These are phyloP conservation scores for Danaus melanippus DNA, from an alignment of 1,140 invertebrate species.

Conservation along the genomic window DNA sequence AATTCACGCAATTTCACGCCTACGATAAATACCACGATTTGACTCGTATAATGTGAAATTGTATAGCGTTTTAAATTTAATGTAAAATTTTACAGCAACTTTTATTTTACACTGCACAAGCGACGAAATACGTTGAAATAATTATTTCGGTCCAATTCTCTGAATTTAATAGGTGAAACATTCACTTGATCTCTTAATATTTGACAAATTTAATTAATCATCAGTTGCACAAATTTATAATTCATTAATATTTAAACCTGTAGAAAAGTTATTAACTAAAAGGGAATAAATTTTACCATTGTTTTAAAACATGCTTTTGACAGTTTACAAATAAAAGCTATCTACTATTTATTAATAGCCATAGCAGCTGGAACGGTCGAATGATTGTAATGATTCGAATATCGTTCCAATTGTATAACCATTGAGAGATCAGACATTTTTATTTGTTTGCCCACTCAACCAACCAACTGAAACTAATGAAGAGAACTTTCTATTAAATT, in stretches of 20 bases:
- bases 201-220: constrained; percentile 13
- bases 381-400: constrained; percentile 54
- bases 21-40: constrained; percentile 27
- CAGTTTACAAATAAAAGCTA: too few species aligned
- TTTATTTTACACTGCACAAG: constrained; percentile 8
- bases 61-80: constrained; percentile 13
- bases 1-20: constrained; percentile 34
- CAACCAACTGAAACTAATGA: constrained; percentile 64
- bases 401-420: constrained; percentile 50
- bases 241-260: constrained; percentile 15
- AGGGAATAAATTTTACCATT: too few species aligned
- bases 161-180: constrained; percentile 12
- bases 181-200: constrained; percentile 17
- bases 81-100: constrained; percentile 11
- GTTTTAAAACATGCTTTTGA: too few species aligned
- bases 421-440: constrained; percentile 61
- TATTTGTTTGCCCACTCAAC: constrained; percentile 62
- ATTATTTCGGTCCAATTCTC: constrained; percentile 14
- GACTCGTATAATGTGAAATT: constrained; percentile 12
- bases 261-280: neutral
- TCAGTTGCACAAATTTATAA: constrained; percentile 14
- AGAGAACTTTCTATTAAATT: constrained; percentile 65
- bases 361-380: constrained; percentile 21
- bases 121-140: constrained; percentile 13
- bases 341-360: constrained; percentile 12